phyloP scores from a whole-genome alignment of 2,888 invertebrate species.

The Hermodice carunculata region DNA sequence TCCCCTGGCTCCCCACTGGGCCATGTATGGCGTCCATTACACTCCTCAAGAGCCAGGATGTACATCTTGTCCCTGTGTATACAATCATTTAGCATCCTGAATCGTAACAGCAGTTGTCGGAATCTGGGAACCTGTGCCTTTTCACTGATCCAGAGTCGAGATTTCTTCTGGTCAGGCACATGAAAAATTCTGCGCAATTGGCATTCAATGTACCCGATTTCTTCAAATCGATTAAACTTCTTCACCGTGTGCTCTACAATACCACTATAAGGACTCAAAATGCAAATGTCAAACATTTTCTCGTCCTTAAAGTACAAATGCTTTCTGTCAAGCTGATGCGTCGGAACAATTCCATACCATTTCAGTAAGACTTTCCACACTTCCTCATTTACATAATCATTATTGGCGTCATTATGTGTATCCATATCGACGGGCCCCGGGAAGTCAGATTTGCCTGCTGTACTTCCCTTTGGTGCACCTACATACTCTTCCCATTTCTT shows the following conservation, averaged over 20 bases:
- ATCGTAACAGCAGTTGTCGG: slow-evolving; percentile 35
- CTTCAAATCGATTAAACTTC: slow-evolving; percentile 38
- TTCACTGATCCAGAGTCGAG: slow-evolving; percentile 39
- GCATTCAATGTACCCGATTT: slow-evolving; percentile 41
- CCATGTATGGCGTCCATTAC: slow-evolving; percentile 23
- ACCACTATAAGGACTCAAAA: slow-evolving; percentile 40
- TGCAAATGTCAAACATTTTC: slow-evolving; percentile 40
- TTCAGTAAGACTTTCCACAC: slow-evolving; percentile 45
- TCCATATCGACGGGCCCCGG: slow-evolving; percentile 33
- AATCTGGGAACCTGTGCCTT: slow-evolving; percentile 39
- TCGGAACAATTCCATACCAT: slow-evolving; percentile 45
- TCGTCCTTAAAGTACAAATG: slow-evolving; percentile 42
- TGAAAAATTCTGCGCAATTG: slow-evolving; percentile 36
- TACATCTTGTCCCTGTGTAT: slow-evolving; percentile 36
- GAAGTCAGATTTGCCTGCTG: slow-evolving; percentile 13
- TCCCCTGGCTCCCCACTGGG: slow-evolving; percentile 40
- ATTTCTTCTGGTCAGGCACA: slow-evolving; percentile 25
- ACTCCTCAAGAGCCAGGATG: slow-evolving; percentile 38
- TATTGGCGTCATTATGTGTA: slow-evolving; percentile 41
- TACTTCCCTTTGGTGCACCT: slow-evolving; percentile 14
- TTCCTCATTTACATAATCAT: slow-evolving; percentile 46
- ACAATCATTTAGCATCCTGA: slow-evolving; percentile 41
- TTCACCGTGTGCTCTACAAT: slow-evolving; percentile 39
- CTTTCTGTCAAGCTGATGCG: slow-evolving; percentile 41
- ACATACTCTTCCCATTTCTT: slow-evolving; percentile 38